Conservation (phyloP, 2,888 invertebrate genomes). For the Drosophila subsilvestris region DNA sequence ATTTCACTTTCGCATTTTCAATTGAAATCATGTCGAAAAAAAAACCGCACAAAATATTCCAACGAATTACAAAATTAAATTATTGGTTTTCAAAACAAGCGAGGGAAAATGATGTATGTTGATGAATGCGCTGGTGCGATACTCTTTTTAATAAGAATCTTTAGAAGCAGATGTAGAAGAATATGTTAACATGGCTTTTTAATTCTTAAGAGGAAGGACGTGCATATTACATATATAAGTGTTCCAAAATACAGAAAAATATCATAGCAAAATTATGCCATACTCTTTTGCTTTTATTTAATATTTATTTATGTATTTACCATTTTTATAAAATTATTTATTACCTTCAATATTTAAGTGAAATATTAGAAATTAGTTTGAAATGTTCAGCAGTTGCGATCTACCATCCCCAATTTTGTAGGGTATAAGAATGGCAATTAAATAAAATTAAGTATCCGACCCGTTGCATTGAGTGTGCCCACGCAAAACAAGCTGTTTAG, state of each 20-base stretch:
- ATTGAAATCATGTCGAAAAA: conserved; percentile 32
- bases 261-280: too few species aligned
- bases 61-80: conserved; percentile 38
- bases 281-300: too few species aligned
- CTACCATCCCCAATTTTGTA: not conserved
- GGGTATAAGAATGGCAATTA: conserved; percentile 37
- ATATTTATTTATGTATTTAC: too few species aligned
- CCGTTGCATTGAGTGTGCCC: conserved; percentile 41
- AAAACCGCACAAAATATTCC: conserved; percentile 4
- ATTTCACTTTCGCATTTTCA: conserved; percentile 41
- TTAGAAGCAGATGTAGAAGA: too few species aligned
- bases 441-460: conserved; percentile 62
- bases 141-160: not conserved
- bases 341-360: not conserved
- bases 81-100: not conserved
- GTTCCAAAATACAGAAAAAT: too few species aligned
- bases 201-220: too few species aligned
- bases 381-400: not conserved
- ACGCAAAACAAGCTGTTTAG: conserved; percentile 41
- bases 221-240: too few species aligned
- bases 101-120: not conserved
- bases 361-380: not conserved
- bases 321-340: too few species aligned
- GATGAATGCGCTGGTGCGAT: not conserved
- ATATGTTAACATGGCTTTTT: too few species aligned